These are phyloP conservation scores for Barbus barbus DNA, from an alignment of 2,113 vertebrate species.

Conservation along the genomic window DNA sequence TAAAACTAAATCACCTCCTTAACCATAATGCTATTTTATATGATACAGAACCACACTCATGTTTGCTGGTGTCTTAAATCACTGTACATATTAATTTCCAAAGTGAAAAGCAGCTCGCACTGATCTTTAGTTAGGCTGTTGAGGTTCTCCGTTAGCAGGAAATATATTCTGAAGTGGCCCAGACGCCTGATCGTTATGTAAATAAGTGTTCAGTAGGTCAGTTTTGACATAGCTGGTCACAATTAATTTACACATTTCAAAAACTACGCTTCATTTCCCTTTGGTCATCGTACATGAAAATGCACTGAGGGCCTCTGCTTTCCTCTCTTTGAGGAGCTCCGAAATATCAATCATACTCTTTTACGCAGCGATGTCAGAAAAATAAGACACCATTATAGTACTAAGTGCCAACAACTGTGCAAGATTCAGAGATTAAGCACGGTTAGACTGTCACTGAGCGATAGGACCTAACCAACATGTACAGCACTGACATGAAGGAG, in stretches of 20 bases:
- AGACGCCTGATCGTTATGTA: neutral
- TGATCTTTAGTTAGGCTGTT: constrained; percentile 34
- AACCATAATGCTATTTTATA: constrained; percentile 24
- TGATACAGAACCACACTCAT: constrained; percentile 44
- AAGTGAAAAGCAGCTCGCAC: constrained; percentile 19
- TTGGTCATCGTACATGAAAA: constrained; percentile 42
- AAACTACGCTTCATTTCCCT: constrained; percentile 30
- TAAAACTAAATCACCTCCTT: constrained; percentile 45
- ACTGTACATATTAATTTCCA: constrained; percentile 27
- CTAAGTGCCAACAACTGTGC: constrained; percentile 13
- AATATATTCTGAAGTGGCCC: neutral
- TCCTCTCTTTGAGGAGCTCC: neutral
- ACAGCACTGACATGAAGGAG: constrained; percentile 30
- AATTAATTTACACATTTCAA: neutral
- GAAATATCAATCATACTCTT: constrained; percentile 6
- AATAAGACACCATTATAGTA: constrained; percentile 26
- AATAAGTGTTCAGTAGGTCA: constrained; percentile 2
- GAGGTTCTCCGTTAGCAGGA: constrained; percentile 29
- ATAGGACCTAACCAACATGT: constrained; percentile 9
- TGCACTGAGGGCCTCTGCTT: neutral
- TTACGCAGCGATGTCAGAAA: neutral
- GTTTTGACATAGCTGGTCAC: too few relatives aligned
- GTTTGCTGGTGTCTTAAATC: constrained; percentile 61
- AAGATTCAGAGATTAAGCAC: constrained; percentile 38
- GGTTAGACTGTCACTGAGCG: constrained; percentile 22